Evolutionary conservation across 2,797 vertebrate species (phyloP).

Genomic region (Podarcis lilfordi): DNA sequence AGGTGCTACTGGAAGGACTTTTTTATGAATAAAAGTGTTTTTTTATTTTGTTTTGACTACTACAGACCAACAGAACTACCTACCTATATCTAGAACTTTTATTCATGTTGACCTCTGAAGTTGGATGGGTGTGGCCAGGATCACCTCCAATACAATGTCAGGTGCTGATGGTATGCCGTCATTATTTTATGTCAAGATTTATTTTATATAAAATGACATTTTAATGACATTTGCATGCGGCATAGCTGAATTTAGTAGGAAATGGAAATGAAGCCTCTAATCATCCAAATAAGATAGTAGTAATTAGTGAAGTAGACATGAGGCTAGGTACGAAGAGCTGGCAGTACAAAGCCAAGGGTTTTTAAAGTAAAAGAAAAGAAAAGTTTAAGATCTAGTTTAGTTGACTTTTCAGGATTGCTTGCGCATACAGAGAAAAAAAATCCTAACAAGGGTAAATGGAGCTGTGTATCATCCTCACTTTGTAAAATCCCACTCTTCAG

Average conservation of each 20-base stretch:
- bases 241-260: constrained; percentile 37
- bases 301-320: constrained; percentile 47
- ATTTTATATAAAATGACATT: constrained; percentile 32
- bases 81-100: background rate
- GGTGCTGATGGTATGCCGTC: background rate
- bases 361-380: constrained; percentile 51
- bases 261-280: constrained; percentile 55
- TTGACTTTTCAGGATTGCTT: constrained; percentile 63
- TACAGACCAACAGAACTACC: too few species aligned
- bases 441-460: constrained; percentile 59
- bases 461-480: too few species aligned
- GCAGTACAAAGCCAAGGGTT: constrained; percentile 40
- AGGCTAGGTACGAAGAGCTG: constrained; percentile 1
- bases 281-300: constrained; percentile 38
- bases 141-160: background rate
- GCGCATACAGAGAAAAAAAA: constrained; percentile 62
- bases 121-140: background rate
- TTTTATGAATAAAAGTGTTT: too few species aligned
- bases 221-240: constrained; percentile 17
- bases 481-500: too few species aligned
- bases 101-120: background rate
- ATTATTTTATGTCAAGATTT: constrained; percentile 8
- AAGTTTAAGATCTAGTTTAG: constrained; percentile 26
- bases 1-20: too few species aligned
- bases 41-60: too few species aligned